Evolutionary conservation across 2,888 invertebrate genomes (phyloP).

Genomic region (Acrocyrtus sp.): DNA sequence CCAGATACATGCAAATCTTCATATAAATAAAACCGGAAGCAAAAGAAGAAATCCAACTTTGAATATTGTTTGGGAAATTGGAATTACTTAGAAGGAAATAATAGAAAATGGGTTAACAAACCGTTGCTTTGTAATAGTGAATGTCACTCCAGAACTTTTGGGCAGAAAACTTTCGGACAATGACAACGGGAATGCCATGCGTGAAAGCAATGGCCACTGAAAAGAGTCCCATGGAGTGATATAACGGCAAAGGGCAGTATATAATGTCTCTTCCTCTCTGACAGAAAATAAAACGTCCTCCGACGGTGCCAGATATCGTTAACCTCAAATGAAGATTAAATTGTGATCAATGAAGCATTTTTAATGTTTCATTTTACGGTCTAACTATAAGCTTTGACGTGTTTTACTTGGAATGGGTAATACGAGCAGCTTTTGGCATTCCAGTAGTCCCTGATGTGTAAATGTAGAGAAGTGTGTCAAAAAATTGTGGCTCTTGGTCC

Average conservation of each 20-base stretch:
- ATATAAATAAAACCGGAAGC: not conserved
- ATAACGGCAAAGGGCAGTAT: slow-evolving; percentile 36
- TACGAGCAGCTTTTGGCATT: slow-evolving; percentile 41
- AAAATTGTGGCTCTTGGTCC: slow-evolving; percentile 21
- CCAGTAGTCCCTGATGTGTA: slow-evolving; percentile 43
- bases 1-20: slow-evolving; percentile 34
- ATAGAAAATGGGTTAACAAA: not conserved
- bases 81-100: not conserved
- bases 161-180: slow-evolving; percentile 35
- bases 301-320: too few relatives aligned
- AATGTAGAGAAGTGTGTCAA: slow-evolving; percentile 30
- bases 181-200: slow-evolving; percentile 15
- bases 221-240: slow-evolving; percentile 21
- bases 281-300: too few relatives aligned
- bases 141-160: slow-evolving; percentile 45
- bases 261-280: too few relatives aligned
- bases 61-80: not conserved
- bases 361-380: too few relatives aligned
- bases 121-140: slow-evolving; percentile 39
- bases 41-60: not conserved
- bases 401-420: too few relatives aligned
- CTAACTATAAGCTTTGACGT: too few relatives aligned
- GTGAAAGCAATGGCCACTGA: slow-evolving; percentile 10
- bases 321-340: too few relatives aligned
- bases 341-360: too few relatives aligned